Conservation (phyloP, 2,888 invertebrate species). For the Pristionchus maxplancki region DNA sequence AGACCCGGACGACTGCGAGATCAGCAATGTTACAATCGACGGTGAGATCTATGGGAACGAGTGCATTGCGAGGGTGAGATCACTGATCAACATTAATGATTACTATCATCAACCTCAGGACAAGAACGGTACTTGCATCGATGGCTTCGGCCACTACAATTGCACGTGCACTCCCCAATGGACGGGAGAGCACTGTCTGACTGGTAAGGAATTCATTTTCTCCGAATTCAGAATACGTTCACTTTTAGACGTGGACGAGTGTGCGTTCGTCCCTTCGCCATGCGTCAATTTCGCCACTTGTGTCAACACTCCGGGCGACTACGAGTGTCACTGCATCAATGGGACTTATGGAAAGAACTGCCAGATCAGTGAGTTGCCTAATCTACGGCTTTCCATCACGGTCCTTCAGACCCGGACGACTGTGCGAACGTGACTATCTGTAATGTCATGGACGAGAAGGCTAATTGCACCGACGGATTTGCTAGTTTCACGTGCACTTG, state of each 20-base stretch:
- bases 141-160: constrained; percentile 20
- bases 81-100: too few relatives aligned
- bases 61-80: constrained; percentile 5
- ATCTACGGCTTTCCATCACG: not conserved
- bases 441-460: not conserved
- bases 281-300: constrained; percentile 26
- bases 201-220: not conserved
- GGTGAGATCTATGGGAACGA: not conserved
- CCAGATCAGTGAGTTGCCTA: not conserved
- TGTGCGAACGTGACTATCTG: not conserved
- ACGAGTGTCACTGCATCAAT: constrained; percentile 12
- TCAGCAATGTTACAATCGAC: not conserved
- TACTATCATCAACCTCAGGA: not conserved
- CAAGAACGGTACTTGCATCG: not conserved
- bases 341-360: constrained; percentile 26
- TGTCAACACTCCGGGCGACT: not conserved
- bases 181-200: not conserved
- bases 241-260: constrained; percentile 28
- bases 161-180: not conserved
- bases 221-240: not conserved
- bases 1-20: constrained; percentile 25
- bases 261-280: not conserved
- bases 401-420: constrained; percentile 10
- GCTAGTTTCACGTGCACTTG: constrained; percentile 5
- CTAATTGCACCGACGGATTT: constrained; percentile 18